These are phyloP conservation scores for Diplolepis rosae DNA, from an alignment of 2,888 invertebrate genomes.

Conservation along the genomic window DNA sequence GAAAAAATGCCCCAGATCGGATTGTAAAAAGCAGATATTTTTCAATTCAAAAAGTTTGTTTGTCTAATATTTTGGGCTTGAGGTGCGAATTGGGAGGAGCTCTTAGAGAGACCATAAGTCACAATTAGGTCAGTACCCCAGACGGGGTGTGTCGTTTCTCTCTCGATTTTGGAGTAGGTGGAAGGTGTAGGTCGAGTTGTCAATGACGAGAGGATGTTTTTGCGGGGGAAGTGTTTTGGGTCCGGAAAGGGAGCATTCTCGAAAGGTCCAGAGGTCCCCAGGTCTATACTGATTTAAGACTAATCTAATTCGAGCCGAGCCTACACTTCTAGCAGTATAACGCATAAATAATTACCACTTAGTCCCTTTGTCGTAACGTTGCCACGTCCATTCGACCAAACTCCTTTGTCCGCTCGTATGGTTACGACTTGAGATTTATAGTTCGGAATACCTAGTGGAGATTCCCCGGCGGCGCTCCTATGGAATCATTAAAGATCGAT, in stretches of 20 bases:
- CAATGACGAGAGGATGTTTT: slow-evolving; percentile 42
- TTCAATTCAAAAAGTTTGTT: no score
- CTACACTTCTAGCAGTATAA: slow-evolving; percentile 53
- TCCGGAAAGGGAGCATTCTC: slow-evolving; percentile 33
- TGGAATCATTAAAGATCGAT: slow-evolving; percentile 64
- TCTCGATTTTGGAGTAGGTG: slow-evolving; percentile 58
- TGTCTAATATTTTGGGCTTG: neutral
- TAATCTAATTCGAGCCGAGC: slow-evolving; percentile 59
- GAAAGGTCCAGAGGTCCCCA: slow-evolving; percentile 32
- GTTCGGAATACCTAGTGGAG: slow-evolving; percentile 52
- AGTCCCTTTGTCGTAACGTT: slow-evolving; percentile 63
- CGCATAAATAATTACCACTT: slow-evolving; percentile 71
- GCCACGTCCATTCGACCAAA: slow-evolving; percentile 50
- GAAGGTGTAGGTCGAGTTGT: slow-evolving; percentile 49
- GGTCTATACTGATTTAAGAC: slow-evolving; percentile 65
- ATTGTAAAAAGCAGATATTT: no score
- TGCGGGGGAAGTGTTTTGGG: slow-evolving; percentile 33
- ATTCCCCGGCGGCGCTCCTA: slow-evolving; percentile 49
- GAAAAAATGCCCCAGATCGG: no score
- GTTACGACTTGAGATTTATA: slow-evolving; percentile 65
- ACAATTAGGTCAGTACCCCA: slow-evolving; percentile 69
- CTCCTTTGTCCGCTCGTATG: slow-evolving; percentile 58
- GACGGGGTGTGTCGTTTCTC: slow-evolving; percentile 61
- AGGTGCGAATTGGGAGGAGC: neutral
- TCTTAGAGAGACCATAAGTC: slow-evolving; percentile 71